Base-by-base conservation (phyloP, 2,113 vertebrate species). In the Addax nasomaculatus region DNA sequence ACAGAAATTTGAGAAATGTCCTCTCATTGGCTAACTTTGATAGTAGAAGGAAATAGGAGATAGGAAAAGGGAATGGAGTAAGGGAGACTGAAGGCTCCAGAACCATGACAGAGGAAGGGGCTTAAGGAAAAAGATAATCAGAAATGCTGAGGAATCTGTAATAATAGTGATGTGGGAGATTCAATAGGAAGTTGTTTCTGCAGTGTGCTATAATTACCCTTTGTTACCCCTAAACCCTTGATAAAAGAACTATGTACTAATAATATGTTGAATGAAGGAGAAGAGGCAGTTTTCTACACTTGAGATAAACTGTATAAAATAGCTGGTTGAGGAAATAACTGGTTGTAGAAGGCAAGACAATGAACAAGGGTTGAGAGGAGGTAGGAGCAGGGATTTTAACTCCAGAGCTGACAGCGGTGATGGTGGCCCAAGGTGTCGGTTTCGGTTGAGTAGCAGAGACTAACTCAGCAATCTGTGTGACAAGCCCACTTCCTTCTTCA, bases 1-100 rank as follows among this genome's bases (percentile, higher is more conserved):
- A 92, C 36, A 95, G 73, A 96, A 83, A 95, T 95, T 51, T 89
- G 89, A 85, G 79, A 89, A 81, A 89, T 53, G n/a, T 45, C 29
- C 23, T 73, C 14, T 90, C 33, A 49, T 76, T 78, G 86, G 3
- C 45, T 85, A n/a, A 83, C 29, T 53, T 79, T 73, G 90, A 16
- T 67, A 60, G 14, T 21, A 57, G 45, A 51, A 94, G 73, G 73
- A 95, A 94, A 81, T n/a, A 86, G 85, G 25, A 93, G 39, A 85
- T n/a, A 87, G 87, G 67, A 85, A 58, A 87, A 96, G 0, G 19
- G 6, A 89, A 60, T 81, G 43, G 60, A 93, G 23, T 16, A 9
- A 83, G 14, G 29, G 53, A 73, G 45, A 83, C 30, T 53, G 80
- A 67, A 79, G 23, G 10, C 11, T 47, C 6, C 53, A 62, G 78